Evolutionary conservation across 2,113 vertebrate genomes (phyloP), one percentile per base, ranked within the genome.

Genomic region (Galbula dea): DNA sequence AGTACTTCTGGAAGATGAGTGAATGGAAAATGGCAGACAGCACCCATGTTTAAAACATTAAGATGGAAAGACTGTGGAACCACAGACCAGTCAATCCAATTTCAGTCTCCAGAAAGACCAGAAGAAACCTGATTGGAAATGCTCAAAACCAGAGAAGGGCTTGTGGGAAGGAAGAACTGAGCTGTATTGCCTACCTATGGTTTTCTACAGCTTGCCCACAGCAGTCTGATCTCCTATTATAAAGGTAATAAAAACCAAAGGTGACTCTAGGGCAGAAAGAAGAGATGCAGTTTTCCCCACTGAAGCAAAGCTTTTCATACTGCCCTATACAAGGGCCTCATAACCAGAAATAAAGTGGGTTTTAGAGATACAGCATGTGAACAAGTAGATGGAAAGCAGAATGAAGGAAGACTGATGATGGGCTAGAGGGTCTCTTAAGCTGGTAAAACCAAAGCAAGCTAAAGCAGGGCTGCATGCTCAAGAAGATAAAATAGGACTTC

Each of bases 371-470:
- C 11, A 51, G 5, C 3, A 73, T 19, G 30, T 0, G 16, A 58
- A 30, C 5, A 19, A 75, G 46, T 0, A n/a, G 67, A 41, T 20
- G 45, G 22, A 43, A 82, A 86, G n/a, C 1, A 34, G 36, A 57
- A 45, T 3, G 7, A 58, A 45, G 1, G 2, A 10, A 80, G 59
- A 59, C 16, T 0, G 1, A 5, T 7, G 29, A 41, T 12, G n/a
- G 61, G 32, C 48, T 30, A 2, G 13, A 72, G 23, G 16, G 41
- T 16, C 18, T 51, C 41, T 58, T n/a, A 62, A 26, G 58, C 26
- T 41, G 21, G n/a, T 9, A 49, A 66, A 74, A 39, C 6, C 37
- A 46, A 57, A 57, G 67, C 37, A 63, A 90, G 55, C 21, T 78
- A 11, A 63, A 36, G 27, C 6, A 69, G 16, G 11, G n/a, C 12